Evolutionary conservation across 2,797 vertebrate genomes (phyloP).

Genomic region (Falco concolor): DNA sequence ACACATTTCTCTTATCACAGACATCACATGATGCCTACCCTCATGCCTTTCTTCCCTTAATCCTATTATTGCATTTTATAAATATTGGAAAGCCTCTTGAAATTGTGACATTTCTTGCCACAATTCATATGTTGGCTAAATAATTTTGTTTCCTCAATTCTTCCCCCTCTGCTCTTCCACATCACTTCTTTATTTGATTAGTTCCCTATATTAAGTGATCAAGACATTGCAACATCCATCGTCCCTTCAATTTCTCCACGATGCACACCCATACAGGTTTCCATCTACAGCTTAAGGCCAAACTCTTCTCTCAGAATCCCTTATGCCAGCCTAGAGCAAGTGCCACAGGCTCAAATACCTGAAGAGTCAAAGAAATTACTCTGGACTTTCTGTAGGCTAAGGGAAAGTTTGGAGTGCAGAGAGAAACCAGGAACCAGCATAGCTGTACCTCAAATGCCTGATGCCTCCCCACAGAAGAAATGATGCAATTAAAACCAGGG

Average conservation of each 20-base stretch:
- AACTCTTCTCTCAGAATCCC: not conserved
- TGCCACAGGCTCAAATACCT: not conserved
- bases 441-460: not conserved
- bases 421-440: not conserved
- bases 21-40: not conserved
- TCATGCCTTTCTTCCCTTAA: conserved; percentile 16
- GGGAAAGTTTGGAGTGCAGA: not conserved
- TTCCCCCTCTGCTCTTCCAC: not conserved
- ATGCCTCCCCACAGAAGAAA: not conserved
- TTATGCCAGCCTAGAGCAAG: not conserved
- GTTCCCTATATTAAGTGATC: not conserved
- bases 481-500: not conserved
- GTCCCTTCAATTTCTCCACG: not conserved
- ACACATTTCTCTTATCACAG: conserved; percentile 33
- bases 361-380: not conserved
- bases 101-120: not conserved
- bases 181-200: not conserved
- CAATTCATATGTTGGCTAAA: not conserved
- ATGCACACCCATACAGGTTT: not conserved
- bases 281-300: not conserved
- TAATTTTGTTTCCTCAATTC: not conserved
- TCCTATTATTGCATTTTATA: conserved; percentile 13
- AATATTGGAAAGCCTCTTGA: conserved; percentile 31
- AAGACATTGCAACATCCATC: not conserved
- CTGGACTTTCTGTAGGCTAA: not conserved